A percentile compares a stretch with the other conserved stretches of the same genome.
These are phyloP conservation scores for Priocnemis perturbator DNA, from an alignment of 2,888 invertebrate species.

Conservation along the genomic window DNA sequence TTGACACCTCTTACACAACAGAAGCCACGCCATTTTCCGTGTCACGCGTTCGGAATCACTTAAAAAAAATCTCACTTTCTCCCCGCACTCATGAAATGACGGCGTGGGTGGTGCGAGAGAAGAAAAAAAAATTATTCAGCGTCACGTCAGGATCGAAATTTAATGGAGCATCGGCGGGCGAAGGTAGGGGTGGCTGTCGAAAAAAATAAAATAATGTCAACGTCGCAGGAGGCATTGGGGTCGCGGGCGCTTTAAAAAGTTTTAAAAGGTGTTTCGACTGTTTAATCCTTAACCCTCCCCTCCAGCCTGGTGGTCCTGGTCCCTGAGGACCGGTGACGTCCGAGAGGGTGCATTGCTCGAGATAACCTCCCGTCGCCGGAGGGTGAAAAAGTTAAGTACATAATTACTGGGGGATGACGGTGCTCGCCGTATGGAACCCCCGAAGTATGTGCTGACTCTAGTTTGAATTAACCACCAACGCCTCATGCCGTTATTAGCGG, in stretches of 20 bases:
- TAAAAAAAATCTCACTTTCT: no score
- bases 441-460: constrained; percentile 59
- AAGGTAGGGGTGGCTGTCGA: neutral
- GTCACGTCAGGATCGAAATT: constrained; percentile 2
- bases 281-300: constrained; percentile 52
- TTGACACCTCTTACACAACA: no score
- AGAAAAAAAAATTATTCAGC: constrained; percentile 8
- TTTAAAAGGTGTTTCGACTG: constrained; percentile 63
- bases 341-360: constrained; percentile 52
- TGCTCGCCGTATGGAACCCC: constrained; percentile 45
- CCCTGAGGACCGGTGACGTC: constrained; percentile 51
- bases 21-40: no score
- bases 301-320: constrained; percentile 27
- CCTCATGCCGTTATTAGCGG: neutral
- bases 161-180: neutral
- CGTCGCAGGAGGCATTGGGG: neutral
- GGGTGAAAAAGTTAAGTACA: constrained; percentile 69
- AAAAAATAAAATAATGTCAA: neutral
- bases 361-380: constrained; percentile 60
- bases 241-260: constrained; percentile 41
- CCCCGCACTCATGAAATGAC: no score
- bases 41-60: no score
- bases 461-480: constrained; percentile 48
- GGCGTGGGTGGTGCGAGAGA: no score
- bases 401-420: constrained; percentile 71